Percentiles rank a stretch among this genome's conserved stretches.
phyloP scores from a whole-genome alignment of 2,113 vertebrate genomes.

The Urocitellus parryii region DNA sequence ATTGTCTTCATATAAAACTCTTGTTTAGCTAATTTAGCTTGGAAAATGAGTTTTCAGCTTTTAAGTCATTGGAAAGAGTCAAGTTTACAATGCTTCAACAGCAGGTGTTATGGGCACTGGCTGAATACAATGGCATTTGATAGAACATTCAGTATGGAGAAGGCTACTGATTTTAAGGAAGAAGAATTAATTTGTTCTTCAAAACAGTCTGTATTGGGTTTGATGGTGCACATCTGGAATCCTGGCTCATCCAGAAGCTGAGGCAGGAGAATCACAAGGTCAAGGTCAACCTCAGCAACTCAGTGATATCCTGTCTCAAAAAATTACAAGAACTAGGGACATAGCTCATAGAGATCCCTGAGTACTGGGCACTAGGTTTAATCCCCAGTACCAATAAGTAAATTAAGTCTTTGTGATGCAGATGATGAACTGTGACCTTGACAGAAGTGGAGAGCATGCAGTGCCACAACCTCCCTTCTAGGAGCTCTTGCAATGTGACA shows the following conservation, averaged over 20 bases:
- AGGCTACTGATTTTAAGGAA: not conserved
- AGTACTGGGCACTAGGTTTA: too few species aligned
- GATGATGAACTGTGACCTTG: not conserved
- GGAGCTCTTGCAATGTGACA: not conserved
- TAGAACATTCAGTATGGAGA: not conserved
- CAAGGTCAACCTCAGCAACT: too few species aligned
- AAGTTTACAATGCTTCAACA: not conserved
- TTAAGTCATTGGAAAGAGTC: not conserved
- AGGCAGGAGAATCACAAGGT: too few species aligned
- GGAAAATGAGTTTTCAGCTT: not conserved
- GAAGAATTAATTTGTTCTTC: conserved; percentile 40
- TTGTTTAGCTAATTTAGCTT: not conserved
- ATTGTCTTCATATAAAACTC: conserved; percentile 13
- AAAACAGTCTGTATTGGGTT: not conserved
- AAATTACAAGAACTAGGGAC: too few species aligned
- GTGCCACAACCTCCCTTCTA: not conserved
- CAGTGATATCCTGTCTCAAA: too few species aligned
- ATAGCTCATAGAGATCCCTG: too few species aligned
- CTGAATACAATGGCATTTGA: not conserved
- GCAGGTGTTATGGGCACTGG: not conserved
- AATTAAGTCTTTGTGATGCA: not conserved
- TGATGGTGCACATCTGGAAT: too few species aligned
- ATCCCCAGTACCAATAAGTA: too few species aligned
- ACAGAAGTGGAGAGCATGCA: not conserved
- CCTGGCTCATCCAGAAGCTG: too few species aligned